These are phyloP conservation scores for Pachycephus smyrnensis DNA, from an alignment of 2,888 invertebrate species.

Conservation along the genomic window DNA sequence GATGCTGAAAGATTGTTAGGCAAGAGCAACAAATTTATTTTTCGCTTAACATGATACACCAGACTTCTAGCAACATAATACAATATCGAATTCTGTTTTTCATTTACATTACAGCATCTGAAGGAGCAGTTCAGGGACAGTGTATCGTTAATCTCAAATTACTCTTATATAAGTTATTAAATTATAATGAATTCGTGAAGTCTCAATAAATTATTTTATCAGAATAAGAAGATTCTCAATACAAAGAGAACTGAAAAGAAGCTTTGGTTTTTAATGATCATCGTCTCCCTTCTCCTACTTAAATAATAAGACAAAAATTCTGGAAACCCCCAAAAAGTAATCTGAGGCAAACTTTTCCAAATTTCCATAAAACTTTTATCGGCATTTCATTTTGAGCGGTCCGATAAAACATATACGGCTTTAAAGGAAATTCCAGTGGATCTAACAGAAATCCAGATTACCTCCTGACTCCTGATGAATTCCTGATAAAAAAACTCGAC, in stretches of 20 bases:
- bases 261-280: neutral
- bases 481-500: neutral
- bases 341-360: too few relatives aligned
- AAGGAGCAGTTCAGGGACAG: neutral
- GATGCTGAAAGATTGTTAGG: neutral
- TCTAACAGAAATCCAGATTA: neutral
- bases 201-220: neutral
- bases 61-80: neutral
- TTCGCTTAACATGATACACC: neutral
- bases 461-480: neutral
- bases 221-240: neutral
- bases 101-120: neutral
- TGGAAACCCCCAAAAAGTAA: neutral
- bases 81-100: neutral
- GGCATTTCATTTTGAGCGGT: neutral
- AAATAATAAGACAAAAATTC: neutral
- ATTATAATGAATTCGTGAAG: neutral
- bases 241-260: too few relatives aligned
- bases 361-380: too few relatives aligned
- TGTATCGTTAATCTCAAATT: neutral
- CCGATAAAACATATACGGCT: neutral
- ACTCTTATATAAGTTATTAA: neutral
- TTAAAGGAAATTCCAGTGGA: neutral
- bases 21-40: neutral
- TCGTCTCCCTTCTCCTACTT: neutral